phyloP scores from a whole-genome alignment of 2,888 invertebrate genomes.

The Chrysina gloriosa region DNA sequence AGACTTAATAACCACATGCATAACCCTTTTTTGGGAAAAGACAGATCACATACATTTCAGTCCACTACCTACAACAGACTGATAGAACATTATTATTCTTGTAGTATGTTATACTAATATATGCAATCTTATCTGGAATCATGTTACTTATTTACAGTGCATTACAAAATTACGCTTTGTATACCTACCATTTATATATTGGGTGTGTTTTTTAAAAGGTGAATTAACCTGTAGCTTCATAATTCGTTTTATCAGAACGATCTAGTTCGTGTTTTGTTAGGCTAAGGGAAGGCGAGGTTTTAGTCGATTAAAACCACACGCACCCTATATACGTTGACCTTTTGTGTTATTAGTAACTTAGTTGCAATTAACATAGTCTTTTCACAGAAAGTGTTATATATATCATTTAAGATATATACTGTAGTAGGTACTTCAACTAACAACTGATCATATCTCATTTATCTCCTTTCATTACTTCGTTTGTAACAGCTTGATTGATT shows the following conservation, averaged over 20 bases:
- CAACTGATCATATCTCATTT: no score
- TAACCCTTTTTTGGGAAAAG: no score
- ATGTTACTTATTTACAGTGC: slow-evolving; percentile 6
- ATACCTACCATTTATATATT: slow-evolving; percentile 15
- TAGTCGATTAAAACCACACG: slow-evolving; percentile 48
- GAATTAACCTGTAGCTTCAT: slow-evolving; percentile 51
- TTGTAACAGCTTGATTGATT: no score
- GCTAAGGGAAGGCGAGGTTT: slow-evolving; percentile 51
- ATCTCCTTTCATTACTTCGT: no score
- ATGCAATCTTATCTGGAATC: not conserved
- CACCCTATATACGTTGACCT: slow-evolving; percentile 56
- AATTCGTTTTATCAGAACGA: slow-evolving; percentile 41
- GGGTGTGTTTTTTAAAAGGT: slow-evolving; percentile 30
- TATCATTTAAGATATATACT: no score
- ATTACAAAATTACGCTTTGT: slow-evolving; percentile 19
- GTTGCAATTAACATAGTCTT: slow-evolving; percentile 10
- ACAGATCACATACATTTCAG: no score
- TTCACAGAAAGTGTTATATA: not conserved
- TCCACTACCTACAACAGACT: not conserved
- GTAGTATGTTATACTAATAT: not conserved
- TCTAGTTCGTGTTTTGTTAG: slow-evolving; percentile 52
- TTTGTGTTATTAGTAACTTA: slow-evolving; percentile 49
- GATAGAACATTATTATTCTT: not conserved
- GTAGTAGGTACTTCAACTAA: no score
- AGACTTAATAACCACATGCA: no score